Percentiles rank a stretch among this genome's conserved stretches.
These are phyloP conservation scores for Platypus cylindrus DNA, from an alignment of 2,888 invertebrate species.

Conservation along the genomic window DNA sequence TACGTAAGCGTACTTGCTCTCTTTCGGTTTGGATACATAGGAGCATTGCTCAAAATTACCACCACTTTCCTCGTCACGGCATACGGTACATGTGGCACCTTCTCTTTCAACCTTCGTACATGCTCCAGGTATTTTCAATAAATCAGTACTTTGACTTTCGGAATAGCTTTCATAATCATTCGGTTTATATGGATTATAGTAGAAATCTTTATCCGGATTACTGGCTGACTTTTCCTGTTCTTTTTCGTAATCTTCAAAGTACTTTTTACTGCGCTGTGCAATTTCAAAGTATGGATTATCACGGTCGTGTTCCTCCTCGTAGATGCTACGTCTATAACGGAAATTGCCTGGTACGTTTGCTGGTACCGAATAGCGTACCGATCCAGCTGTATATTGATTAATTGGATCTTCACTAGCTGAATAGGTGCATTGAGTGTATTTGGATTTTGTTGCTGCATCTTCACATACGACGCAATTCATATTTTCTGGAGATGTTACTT, in stretches of 20 bases:
- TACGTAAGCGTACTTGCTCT: constrained; percentile 55
- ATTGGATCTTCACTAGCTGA: constrained; percentile 37
- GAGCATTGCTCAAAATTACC: constrained; percentile 70
- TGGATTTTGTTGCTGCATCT: constrained; percentile 40
- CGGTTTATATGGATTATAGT: constrained; percentile 40
- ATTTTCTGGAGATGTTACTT: constrained; percentile 42
- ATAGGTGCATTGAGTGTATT: constrained; percentile 46
- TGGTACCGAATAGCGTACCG: constrained; percentile 27
- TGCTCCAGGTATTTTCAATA: constrained; percentile 45
- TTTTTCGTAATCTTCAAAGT: constrained; percentile 24
- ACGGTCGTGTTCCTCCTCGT: constrained; percentile 25
- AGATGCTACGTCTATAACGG: constrained; percentile 35
- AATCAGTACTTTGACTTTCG: constrained; percentile 47
- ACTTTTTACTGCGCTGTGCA: constrained; percentile 29
- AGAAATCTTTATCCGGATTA: constrained; percentile 13
- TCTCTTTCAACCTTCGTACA: constrained; percentile 53
- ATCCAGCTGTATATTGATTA: constrained; percentile 31
- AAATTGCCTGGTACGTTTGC: constrained; percentile 19
- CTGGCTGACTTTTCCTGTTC: constrained; percentile 17
- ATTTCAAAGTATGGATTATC: constrained; percentile 41
- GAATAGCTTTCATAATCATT: constrained; percentile 45
- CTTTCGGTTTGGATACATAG: constrained; percentile 60
- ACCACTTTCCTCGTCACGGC: constrained; percentile 60
- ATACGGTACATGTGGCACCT: constrained; percentile 58
- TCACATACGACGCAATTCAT: constrained; percentile 44